Conservation (phyloP, 2,888 invertebrate species). For the Biston betularia region DNA sequence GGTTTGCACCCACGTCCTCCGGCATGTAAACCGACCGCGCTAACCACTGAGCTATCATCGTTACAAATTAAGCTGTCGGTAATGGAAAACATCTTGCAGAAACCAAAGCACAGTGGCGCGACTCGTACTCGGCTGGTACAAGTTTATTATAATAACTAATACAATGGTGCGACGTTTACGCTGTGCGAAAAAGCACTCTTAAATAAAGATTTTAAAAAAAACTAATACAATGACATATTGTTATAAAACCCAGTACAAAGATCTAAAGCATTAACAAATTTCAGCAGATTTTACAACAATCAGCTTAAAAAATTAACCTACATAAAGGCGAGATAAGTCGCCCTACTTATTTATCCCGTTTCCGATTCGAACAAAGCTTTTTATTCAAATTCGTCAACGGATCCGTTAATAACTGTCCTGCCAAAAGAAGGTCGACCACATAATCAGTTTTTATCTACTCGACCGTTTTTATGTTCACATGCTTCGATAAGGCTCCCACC, state of each 20-base stretch:
- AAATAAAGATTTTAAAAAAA: no score
- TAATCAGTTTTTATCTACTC: slow-evolving; percentile 26
- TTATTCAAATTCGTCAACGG: slow-evolving; percentile 19
- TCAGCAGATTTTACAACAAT: background rate
- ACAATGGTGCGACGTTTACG: no score
- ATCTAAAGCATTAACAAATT: background rate
- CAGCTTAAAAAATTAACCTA: background rate
- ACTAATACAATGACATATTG: no score
- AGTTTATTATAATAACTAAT: no score
- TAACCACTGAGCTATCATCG: no score
- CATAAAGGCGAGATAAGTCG: background rate
- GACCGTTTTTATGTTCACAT: slow-evolving; percentile 5
- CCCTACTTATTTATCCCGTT: slow-evolving; percentile 1
- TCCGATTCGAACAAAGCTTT: slow-evolving; percentile 7
- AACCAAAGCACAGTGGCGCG: no score
- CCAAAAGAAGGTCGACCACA: slow-evolving; percentile 24
- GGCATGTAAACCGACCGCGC: no score
- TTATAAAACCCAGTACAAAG: background rate
- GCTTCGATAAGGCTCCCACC: background rate
- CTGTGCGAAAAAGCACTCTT: no score
- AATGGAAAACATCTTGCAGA: no score
- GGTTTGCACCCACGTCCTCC: no score
- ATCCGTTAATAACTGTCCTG: slow-evolving; percentile 32
- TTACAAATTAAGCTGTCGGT: no score
- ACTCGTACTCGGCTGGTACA: no score